Evolutionary conservation across 1,140 invertebrate species (phyloP).

Genomic region (Drosophila kurseongensis): DNA sequence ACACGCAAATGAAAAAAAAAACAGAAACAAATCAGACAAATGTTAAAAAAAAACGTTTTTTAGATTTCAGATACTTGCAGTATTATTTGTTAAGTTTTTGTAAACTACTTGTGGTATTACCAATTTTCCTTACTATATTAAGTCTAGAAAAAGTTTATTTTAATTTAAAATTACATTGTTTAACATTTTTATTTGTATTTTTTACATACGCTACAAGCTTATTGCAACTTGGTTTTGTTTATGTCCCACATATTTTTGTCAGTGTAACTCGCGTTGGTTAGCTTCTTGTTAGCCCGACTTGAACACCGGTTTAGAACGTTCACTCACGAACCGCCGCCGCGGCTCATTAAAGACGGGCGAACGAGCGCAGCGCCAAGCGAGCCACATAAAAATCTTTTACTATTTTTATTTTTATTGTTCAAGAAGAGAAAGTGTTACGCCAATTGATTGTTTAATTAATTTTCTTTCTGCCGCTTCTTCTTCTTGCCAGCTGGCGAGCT

Average conservation of each 20-base stretch:
- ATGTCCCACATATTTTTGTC: background rate
- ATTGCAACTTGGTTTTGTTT: no score
- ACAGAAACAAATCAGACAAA: background rate
- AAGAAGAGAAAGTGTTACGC: constrained; percentile 83
- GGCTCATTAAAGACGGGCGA: constrained; percentile 48
- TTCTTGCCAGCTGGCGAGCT: constrained; percentile 37
- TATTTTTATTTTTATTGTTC: constrained; percentile 73
- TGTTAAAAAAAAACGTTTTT: no score
- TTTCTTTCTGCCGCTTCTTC: constrained; percentile 60
- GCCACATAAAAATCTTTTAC: constrained; percentile 56
- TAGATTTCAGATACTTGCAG: no score
- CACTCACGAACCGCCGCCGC: constrained; percentile 57
- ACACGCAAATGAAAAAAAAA: background rate
- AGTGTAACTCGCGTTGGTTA: constrained; percentile 5
- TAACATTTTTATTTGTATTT: background rate
- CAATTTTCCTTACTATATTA: no score
- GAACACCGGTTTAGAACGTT: constrained; percentile 70
- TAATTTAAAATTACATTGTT: background rate
- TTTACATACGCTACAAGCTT: no score
- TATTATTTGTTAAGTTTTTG: no score
- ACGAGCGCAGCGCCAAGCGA: constrained; percentile 19
- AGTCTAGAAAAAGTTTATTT: no score
- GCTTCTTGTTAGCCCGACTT: constrained; percentile 23
- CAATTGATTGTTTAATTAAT: constrained; percentile 82
- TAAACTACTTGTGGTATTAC: no score